phyloP scores from a whole-genome alignment of 1,140 invertebrate species.

The Leptinotarsa lineolata region DNA sequence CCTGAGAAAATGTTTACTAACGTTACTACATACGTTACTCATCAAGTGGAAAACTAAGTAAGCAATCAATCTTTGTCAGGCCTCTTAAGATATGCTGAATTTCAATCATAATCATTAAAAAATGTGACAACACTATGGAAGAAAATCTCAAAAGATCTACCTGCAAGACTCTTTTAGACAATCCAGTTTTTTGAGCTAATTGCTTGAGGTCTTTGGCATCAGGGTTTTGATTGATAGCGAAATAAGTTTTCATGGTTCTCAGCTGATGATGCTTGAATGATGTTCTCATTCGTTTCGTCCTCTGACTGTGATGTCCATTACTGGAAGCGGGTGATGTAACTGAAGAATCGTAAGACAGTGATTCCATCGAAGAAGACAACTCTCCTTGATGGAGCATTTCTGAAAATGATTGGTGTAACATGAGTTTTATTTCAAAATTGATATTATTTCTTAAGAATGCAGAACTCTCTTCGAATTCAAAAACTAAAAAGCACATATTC shows the following conservation, averaged over 20 bases:
- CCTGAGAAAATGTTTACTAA: too few species aligned
- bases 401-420: conserved; percentile 51
- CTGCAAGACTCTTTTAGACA: conserved; percentile 94
- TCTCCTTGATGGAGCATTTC: conserved; percentile 75
- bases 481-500: too few species aligned
- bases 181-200: conserved; percentile 93
- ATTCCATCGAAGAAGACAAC: conserved; percentile 77
- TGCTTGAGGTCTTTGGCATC: conserved; percentile 96
- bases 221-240: conserved; percentile 96
- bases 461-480: too few species aligned
- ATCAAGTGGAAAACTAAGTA: too few species aligned
- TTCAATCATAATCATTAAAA: too few species aligned
- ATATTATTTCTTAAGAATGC: too few species aligned
- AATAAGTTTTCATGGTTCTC: conserved; percentile 97
- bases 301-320: conserved; percentile 60
- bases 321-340: conserved; percentile 72
- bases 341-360: conserved; percentile 72
- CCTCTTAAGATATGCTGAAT: too few species aligned
- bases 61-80: too few species aligned
- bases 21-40: too few species aligned
- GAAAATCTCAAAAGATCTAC: conserved; percentile 60
- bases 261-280: conserved; percentile 97
- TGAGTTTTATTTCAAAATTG: too few species aligned
- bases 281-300: conserved; percentile 92
- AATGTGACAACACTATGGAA: too few species aligned